Percentiles rank a stretch among this genome's conserved stretches.
Conservation (phyloP, 2,113 vertebrate species). For the Sebastes fasciatus region DNA sequence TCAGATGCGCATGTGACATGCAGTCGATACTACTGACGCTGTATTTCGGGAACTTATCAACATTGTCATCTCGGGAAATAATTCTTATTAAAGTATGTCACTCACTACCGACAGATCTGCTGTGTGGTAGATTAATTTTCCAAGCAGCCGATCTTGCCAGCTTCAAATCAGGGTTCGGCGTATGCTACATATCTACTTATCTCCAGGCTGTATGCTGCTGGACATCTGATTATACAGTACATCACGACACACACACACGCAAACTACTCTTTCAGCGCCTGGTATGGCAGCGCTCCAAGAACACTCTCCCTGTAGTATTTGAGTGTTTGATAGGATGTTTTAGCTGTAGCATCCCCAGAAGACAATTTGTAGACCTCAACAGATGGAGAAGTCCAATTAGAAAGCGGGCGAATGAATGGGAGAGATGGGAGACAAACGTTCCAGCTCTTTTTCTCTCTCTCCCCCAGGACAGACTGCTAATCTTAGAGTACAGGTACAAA, state of each 20-base stretch:
- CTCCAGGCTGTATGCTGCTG: constrained; percentile 59
- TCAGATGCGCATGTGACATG: constrained; percentile 34
- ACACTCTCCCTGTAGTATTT: constrained; percentile 65
- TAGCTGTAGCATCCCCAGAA: constrained; percentile 66
- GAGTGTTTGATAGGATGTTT: constrained; percentile 76
- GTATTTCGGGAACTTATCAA: constrained; percentile 53
- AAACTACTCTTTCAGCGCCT: constrained; percentile 38
- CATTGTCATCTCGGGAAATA: constrained; percentile 60
- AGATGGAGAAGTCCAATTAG: constrained; percentile 84
- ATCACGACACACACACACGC: constrained; percentile 30
- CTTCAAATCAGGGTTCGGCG: constrained; percentile 57
- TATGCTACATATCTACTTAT: constrained; percentile 60
- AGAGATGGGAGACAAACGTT: constrained; percentile 59
- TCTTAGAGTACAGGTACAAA: constrained; percentile 56
- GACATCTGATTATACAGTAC: constrained; percentile 67
- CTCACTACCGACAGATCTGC: constrained; percentile 49
- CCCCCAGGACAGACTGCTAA: constrained; percentile 61
- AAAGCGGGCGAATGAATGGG: constrained; percentile 61
- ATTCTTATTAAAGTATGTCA: constrained; percentile 67
- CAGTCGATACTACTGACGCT: constrained; percentile 51
- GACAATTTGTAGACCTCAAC: constrained; percentile 72
- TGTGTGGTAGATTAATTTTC: constrained; percentile 57
- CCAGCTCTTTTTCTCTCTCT: constrained; percentile 44
- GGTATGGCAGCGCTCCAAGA: constrained; percentile 60
- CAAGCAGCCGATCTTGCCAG: constrained; percentile 42